Evolutionary conservation across 2,888 invertebrate species (phyloP).

Genomic region (Macaria liturata): DNA sequence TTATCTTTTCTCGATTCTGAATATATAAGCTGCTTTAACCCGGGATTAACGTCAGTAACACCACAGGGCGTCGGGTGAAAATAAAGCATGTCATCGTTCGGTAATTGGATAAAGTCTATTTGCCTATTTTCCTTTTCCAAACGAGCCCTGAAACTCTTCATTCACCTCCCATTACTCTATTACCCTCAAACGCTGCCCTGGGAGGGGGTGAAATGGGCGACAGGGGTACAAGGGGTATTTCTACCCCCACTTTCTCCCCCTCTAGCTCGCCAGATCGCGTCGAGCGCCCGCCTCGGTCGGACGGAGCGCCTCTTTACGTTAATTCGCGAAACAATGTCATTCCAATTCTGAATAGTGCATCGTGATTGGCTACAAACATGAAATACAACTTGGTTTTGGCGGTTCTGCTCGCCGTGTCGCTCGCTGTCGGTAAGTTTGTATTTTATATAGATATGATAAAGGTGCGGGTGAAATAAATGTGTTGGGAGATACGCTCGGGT

Average conservation of each 20-base stretch:
- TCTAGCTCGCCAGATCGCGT: conserved; percentile 44
- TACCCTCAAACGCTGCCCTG: conserved; percentile 22
- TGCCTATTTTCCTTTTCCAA: not conserved
- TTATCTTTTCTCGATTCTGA: too few species aligned
- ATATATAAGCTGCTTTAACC: too few species aligned
- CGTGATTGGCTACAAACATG: conserved; percentile 55
- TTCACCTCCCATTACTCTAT: conserved; percentile 25
- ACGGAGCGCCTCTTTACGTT: conserved; percentile 40
- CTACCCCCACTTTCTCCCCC: conserved; percentile 23
- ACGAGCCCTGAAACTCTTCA: conserved; percentile 16
- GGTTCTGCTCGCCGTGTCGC: conserved; percentile 54
- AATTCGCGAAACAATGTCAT: conserved; percentile 34
- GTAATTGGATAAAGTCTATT: too few species aligned
- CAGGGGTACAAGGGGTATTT: conserved; percentile 20
- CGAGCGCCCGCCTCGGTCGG: conserved; percentile 48
- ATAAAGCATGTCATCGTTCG: too few species aligned
- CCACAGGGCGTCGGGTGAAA: too few species aligned
- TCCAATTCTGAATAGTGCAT: conserved; percentile 42
- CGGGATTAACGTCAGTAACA: too few species aligned
- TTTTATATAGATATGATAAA: not conserved
- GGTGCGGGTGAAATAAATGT: conserved; percentile 7
- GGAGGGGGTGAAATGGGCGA: conserved; percentile 16
- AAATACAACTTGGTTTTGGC: conserved; percentile 59
- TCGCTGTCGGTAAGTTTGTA: conserved; percentile 62
- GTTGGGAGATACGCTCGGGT: conserved; percentile 1